Base-by-base conservation (phyloP, 2,797 vertebrate species). In the Fistularia tabacaria region DNA sequence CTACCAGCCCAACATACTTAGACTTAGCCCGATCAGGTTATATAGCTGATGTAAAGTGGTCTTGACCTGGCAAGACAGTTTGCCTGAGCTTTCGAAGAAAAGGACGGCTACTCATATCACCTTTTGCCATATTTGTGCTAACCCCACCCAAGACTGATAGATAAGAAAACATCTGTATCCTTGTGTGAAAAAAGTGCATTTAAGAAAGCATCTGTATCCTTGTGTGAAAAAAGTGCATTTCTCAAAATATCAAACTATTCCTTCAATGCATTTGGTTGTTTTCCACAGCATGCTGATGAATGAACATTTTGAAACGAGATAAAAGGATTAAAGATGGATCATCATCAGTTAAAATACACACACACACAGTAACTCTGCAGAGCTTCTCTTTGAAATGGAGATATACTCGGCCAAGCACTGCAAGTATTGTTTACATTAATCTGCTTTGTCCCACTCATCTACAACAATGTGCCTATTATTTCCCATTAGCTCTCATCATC, bases 361-460 rank as follows among this genome's bases (percentile, higher is more conserved):
- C 42, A 47, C 11, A 50, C 45, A 42, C 38, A 50, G 51, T 47
- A 25, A 14, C 46, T 62, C 15, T 48, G 44, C 60, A 38, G 49
- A 67, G 59, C 60, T 54, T 13, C 14, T 70, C 67, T 72, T 61
- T 77, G 54, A 79, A 78, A 73, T 77, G 62, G 64, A 73, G 68
- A 75, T 64, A 10, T 42, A 4, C 49, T 60, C 39, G 37, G 51
- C 44, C 52, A 49, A 67, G 71, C n/a, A 14, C 38, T 57, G 51
- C 15, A 13, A 69, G 14, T 62, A 60, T 57, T 64, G 72, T 80
- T 74, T 65, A 76, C 65, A 64, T 60, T 49, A 47, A 56, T 57
- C 59, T 63, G 44, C 7, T 1, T 41, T 51, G 60, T 40, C 64
- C 57, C 48, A 1, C 7, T 62, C 40, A 3, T 56, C 15, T 14